phyloP scores from a whole-genome alignment of 2,888 invertebrate species.

The Arctia plantaginis region DNA sequence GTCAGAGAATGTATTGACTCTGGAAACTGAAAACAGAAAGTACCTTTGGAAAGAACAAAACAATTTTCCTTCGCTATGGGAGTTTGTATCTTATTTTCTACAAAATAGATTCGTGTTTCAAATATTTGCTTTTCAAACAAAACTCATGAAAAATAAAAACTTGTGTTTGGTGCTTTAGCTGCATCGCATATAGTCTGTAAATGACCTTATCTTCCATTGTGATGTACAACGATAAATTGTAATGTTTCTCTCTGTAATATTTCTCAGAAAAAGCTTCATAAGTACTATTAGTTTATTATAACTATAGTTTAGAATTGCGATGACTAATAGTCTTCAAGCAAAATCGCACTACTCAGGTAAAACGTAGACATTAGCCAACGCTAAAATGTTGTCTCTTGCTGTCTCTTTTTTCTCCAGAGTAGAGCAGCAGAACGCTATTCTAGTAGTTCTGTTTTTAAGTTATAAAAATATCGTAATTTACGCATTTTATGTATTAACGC shows the following conservation, averaged over 20 bases:
- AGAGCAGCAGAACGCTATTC: too few species aligned
- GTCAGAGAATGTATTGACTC: too few species aligned
- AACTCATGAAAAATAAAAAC: neutral
- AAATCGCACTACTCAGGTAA: neutral
- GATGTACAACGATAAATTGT: slow-evolving; percentile 11
- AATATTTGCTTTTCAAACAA: neutral
- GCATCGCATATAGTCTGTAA: slow-evolving; percentile 17
- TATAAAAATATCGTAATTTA: neutral
- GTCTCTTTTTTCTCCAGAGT: too few species aligned
- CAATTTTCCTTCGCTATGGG: too few species aligned
- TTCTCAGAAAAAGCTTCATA: slow-evolving; percentile 23
- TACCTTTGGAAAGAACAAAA: too few species aligned
- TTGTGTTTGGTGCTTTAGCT: too few species aligned
- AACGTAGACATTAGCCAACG: too few species aligned
- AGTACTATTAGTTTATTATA: neutral
- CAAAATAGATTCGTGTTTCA: too few species aligned
- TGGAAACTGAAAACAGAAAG: too few species aligned
- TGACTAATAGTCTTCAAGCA: neutral
- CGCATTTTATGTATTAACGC: too few species aligned
- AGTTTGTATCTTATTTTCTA: too few species aligned
- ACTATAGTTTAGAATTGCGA: neutral
- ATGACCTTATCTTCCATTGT: slow-evolving; percentile 26
- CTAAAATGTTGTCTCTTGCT: neutral
- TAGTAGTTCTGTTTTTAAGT: neutral
- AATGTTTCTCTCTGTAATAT: slow-evolving; percentile 6